Percentiles rank a stretch among this genome's conserved stretches.
Evolutionary conservation across 2,113 vertebrate species (phyloP).

Genomic region (Theristicus caerulescens): DNA sequence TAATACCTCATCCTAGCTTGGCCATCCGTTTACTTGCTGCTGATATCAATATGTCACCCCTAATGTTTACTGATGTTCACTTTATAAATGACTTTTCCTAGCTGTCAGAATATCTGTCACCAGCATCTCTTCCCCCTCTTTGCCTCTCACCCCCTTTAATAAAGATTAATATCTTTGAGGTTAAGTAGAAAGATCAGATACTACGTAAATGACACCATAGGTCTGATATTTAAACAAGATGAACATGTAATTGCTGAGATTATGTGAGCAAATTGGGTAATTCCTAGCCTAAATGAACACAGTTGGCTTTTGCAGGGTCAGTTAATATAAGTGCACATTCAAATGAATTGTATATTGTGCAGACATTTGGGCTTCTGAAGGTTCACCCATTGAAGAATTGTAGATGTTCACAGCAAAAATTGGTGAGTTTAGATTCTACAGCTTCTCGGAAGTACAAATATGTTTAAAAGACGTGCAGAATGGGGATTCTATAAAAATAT

Average conservation of each 20-base stretch:
- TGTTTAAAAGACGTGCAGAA: neutral
- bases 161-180: constrained; percentile 43
- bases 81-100: constrained; percentile 27
- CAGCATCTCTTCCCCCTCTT: neutral
- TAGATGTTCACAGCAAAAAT: neutral
- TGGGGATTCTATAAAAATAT: neutral
- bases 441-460: neutral
- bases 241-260: constrained; percentile 37
- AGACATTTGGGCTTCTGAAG: neutral
- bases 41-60: constrained; percentile 22
- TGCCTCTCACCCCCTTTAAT: constrained; percentile 23
- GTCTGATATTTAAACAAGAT: constrained; percentile 45
- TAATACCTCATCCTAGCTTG: neutral
- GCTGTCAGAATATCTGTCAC: constrained; percentile 36
- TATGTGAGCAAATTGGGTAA: constrained; percentile 43
- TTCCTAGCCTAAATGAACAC: constrained; percentile 37
- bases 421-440: neutral
- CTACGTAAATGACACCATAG: constrained; percentile 5
- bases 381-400: neutral
- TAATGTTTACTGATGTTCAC: constrained; percentile 33
- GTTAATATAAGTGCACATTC: neutral
- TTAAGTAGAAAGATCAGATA: constrained; percentile 22
- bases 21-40: neutral
- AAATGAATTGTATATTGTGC: neutral
- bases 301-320: constrained; percentile 16